A percentile compares a stretch with the other conserved stretches of the same genome.
phyloP scores from a whole-genome alignment of 2,797 vertebrate species.

The Oreochromis grahami region DNA sequence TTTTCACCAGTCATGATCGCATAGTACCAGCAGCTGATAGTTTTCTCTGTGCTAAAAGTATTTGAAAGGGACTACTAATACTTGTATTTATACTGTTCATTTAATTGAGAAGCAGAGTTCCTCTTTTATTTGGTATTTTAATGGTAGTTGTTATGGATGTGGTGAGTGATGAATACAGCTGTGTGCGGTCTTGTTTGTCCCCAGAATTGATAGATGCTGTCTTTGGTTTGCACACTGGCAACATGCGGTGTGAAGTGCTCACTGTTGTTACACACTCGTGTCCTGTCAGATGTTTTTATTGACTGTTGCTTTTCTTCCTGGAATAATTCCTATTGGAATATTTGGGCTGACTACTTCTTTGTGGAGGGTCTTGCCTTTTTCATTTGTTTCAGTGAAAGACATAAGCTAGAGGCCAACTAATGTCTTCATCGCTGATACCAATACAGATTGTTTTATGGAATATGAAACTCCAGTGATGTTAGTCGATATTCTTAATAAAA shows the following conservation, averaged over 20 bases:
- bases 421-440: background rate
- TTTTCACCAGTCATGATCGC: constrained; percentile 13
- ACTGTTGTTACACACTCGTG: constrained; percentile 49
- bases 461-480: background rate
- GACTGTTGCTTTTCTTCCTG: constrained; percentile 28
- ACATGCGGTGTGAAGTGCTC: constrained; percentile 50
- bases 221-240: constrained; percentile 58
- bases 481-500: background rate
- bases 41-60: constrained; percentile 50
- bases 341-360: background rate
- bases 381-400: background rate
- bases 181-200: constrained; percentile 22
- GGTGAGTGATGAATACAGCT: constrained; percentile 24
- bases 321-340: constrained; percentile 16
- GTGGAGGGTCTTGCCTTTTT: constrained; percentile 3
- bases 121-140: constrained; percentile 53
- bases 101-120: constrained; percentile 33
- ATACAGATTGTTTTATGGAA: background rate
- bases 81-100: constrained; percentile 48
- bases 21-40: constrained; percentile 18
- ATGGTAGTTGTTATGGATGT: constrained; percentile 51
- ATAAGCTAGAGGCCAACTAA: background rate
- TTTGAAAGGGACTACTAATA: constrained; percentile 64
- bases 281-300: constrained; percentile 36
- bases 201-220: constrained; percentile 32